Evolutionary conservation across 2,113 vertebrate genomes (phyloP).

Genomic region (Epinephelus lanceolatus): DNA sequence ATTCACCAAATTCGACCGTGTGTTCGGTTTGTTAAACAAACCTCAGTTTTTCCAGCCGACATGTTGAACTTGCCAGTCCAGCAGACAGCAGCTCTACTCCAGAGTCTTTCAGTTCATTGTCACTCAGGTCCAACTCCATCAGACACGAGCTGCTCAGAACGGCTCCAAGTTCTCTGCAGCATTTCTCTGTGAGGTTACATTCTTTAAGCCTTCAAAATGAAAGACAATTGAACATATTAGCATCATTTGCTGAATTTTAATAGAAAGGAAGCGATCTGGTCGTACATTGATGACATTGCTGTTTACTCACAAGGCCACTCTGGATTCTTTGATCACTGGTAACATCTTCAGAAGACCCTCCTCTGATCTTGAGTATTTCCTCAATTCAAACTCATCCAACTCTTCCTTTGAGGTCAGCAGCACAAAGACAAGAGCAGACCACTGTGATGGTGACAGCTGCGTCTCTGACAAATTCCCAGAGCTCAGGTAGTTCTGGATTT

Average conservation of each 20-base stretch:
- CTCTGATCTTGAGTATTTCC: slow-evolving; percentile 46
- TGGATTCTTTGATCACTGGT: slow-evolving; percentile 47
- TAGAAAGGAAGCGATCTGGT: no score
- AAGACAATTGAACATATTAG: not conserved
- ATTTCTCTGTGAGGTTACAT: slow-evolving; percentile 35
- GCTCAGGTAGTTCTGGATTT: slow-evolving; percentile 42
- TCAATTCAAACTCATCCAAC: slow-evolving; percentile 41
- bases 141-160: not conserved
- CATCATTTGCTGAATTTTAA: not conserved
- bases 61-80: slow-evolving; percentile 34
- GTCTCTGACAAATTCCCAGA: slow-evolving; percentile 34
- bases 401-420: slow-evolving; percentile 30
- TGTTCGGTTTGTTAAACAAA: not conserved
- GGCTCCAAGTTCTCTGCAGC: slow-evolving; percentile 12
- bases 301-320: slow-evolving; percentile 27
- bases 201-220: slow-evolving; percentile 37
- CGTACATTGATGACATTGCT: no score
- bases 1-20: not conserved
- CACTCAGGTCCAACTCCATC: slow-evolving; percentile 39
- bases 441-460: slow-evolving; percentile 26
- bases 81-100: slow-evolving; percentile 23
- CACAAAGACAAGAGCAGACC: slow-evolving; percentile 52
- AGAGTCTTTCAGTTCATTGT: slow-evolving; percentile 36
- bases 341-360: slow-evolving; percentile 40
- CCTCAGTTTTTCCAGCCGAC: slow-evolving; percentile 49